Evolutionary conservation across 2,113 vertebrate species (phyloP).

Genomic region (Leptocoma aspasia): DNA sequence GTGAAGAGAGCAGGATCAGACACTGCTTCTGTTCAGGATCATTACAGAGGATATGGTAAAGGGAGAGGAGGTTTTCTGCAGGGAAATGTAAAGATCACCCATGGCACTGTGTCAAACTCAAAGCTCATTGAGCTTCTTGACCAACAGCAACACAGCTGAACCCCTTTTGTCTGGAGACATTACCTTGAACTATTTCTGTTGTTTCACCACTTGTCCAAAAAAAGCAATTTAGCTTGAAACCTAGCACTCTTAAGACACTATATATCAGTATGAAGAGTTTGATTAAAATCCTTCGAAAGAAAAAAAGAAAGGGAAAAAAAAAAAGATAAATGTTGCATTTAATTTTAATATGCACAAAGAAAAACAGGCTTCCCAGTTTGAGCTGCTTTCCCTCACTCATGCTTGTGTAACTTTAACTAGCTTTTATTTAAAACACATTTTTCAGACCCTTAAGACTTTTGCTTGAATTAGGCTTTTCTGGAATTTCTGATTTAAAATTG

Average conservation of each 20-base stretch:
- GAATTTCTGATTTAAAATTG: conserved; percentile 20
- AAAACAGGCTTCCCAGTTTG: neutral
- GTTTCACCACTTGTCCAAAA: neutral
- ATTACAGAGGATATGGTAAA: neutral
- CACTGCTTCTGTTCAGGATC: neutral
- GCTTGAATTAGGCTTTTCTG: conserved; percentile 42
- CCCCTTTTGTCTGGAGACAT: neutral
- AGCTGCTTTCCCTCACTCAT: neutral
- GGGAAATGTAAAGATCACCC: neutral
- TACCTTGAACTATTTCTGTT: neutral
- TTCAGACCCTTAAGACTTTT: neutral
- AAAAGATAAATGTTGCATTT: neutral
- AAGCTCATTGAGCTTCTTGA: neutral
- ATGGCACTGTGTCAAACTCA: neutral
- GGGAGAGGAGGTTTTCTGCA: neutral
- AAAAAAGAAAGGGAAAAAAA: neutral
- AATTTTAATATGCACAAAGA: conserved; percentile 26
- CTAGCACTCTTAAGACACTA: neutral
- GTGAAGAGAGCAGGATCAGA: neutral
- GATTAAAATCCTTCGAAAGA: neutral
- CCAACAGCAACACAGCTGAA: neutral
- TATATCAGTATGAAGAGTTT: neutral
- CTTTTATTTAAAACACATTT: conserved; percentile 58
- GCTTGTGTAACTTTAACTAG: conserved; percentile 7
- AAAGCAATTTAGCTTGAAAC: neutral